A percentile compares a stretch with the other conserved stretches of the same genome.
Evolutionary conservation across 2,888 invertebrate species (phyloP).

Genomic region (Nomada ruficornis): DNA sequence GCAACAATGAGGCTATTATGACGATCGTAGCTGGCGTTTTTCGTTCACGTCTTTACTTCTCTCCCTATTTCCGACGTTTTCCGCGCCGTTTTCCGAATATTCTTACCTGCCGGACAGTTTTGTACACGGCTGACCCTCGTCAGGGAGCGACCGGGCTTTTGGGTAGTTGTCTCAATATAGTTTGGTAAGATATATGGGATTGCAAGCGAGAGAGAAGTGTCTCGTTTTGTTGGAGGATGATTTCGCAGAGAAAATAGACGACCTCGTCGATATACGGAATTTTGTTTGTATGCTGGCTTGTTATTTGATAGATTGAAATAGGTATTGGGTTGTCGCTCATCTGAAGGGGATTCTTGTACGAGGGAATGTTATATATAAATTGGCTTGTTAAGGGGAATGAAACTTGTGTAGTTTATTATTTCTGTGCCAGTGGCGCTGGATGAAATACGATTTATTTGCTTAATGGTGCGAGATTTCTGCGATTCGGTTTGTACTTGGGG

Average conservation of each 20-base stretch:
- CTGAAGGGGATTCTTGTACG: slow-evolving; percentile 56
- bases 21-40: slow-evolving; percentile 77
- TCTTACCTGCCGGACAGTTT: slow-evolving; percentile 80
- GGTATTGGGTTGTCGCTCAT: slow-evolving; percentile 66
- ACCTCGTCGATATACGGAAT: slow-evolving; percentile 44
- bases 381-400: slow-evolving; percentile 56
- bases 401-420: slow-evolving; percentile 15
- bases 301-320: slow-evolving; percentile 23
- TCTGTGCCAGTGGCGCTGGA: not conserved
- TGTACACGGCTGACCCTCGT: slow-evolving; percentile 80
- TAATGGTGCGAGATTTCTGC: not conserved
- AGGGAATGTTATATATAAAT: slow-evolving; percentile 75
- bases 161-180: slow-evolving; percentile 79
- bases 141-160: slow-evolving; percentile 77
- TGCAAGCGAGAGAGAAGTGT: slow-evolving; percentile 28
- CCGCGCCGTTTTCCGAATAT: slow-evolving; percentile 25
- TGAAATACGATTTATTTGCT: slow-evolving; percentile 1
- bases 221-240: slow-evolving; percentile 73
- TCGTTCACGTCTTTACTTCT: slow-evolving; percentile 56
- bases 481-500: not conserved
- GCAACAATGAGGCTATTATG: slow-evolving; percentile 83
- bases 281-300: slow-evolving; percentile 13
- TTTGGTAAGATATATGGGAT: slow-evolving; percentile 33
- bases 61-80: slow-evolving; percentile 17
- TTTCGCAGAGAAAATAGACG: slow-evolving; percentile 76